A percentile compares a stretch with the other conserved stretches of the same genome.
These are phyloP conservation scores for Triops cancriformis DNA, from an alignment of 1,140 invertebrate genomes.

Conservation along the genomic window DNA sequence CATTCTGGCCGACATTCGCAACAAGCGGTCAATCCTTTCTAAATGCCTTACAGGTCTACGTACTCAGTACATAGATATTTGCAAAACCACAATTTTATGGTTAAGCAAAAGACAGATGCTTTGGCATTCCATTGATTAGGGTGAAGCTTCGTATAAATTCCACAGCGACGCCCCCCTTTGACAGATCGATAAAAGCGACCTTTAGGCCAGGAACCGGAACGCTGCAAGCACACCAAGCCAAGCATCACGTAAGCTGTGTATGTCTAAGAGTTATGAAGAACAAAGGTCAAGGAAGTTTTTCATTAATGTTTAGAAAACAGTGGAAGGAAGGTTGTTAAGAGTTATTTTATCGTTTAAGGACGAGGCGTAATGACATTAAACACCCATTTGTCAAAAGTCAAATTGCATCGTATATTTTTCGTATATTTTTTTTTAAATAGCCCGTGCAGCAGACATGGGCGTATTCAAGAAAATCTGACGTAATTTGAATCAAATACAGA, in stretches of 20 bases:
- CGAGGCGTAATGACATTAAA: neutral
- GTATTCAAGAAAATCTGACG: too few relatives aligned
- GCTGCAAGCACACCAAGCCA: neutral
- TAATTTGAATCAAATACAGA: too few relatives aligned
- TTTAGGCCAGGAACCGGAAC: neutral
- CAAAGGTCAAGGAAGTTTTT: too few relatives aligned
- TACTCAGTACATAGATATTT: too few relatives aligned
- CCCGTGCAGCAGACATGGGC: too few relatives aligned
- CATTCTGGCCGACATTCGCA: neutral
- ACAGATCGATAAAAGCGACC: neutral
- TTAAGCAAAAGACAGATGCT: neutral
- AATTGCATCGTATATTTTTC: too few relatives aligned
- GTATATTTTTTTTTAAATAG: too few relatives aligned
- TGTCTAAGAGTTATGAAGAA: too few relatives aligned
- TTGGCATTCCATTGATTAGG: slow-evolving; percentile 1
- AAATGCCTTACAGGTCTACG: neutral
- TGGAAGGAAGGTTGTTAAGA: neutral
- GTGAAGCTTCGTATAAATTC: neutral
- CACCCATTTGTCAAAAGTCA: neutral
- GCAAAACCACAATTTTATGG: neutral
- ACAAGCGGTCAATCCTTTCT: neutral
- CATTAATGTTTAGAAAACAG: too few relatives aligned
- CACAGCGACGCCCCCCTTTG: neutral
- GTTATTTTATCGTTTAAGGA: neutral
- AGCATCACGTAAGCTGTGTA: too few relatives aligned